A percentile compares a stretch with the other conserved stretches of the same genome.
Evolutionary conservation across 2,797 vertebrate genomes (phyloP).

Genomic region (Clarias pachynema): DNA sequence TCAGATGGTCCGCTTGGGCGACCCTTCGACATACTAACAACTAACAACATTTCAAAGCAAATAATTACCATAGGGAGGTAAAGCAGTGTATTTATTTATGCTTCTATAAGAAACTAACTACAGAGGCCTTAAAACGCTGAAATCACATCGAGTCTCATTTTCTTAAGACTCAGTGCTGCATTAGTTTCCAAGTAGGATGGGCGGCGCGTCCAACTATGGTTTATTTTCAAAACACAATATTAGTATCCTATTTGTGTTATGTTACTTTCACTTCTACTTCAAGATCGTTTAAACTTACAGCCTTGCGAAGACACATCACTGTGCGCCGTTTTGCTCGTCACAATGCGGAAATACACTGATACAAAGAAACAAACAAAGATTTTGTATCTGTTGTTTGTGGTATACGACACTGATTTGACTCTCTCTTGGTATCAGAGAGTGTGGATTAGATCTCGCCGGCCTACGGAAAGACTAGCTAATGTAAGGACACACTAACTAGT

Average conservation of each 20-base stretch:
- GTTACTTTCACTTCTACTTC: not conserved
- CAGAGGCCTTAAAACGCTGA: not conserved
- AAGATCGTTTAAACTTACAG: not conserved
- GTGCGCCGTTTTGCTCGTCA: not conserved
- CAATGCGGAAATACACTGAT: not conserved
- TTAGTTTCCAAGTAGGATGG: not conserved
- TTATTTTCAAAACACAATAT: not conserved
- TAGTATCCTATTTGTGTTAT: not conserved
- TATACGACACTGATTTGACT: not conserved
- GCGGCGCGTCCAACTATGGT: too few species aligned
- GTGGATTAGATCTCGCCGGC: not conserved
- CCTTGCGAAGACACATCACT: not conserved
- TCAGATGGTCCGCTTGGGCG: too few species aligned
- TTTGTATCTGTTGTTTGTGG: not conserved
- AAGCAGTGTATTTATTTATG: not conserved
- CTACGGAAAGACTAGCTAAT: not conserved
- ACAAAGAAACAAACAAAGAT: not conserved
- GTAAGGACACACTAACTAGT: not conserved
- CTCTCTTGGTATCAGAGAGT: not conserved
- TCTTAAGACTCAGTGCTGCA: not conserved
- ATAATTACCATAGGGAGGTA: not conserved
- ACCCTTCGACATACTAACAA: too few species aligned
- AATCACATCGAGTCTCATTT: not conserved
- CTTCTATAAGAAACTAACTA: not conserved
- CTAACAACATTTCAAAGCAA: not conserved